A percentile compares a stretch with the other conserved stretches of the same genome.
phyloP scores from a whole-genome alignment of 2,113 vertebrate genomes.

The Macquaria australasica region DNA sequence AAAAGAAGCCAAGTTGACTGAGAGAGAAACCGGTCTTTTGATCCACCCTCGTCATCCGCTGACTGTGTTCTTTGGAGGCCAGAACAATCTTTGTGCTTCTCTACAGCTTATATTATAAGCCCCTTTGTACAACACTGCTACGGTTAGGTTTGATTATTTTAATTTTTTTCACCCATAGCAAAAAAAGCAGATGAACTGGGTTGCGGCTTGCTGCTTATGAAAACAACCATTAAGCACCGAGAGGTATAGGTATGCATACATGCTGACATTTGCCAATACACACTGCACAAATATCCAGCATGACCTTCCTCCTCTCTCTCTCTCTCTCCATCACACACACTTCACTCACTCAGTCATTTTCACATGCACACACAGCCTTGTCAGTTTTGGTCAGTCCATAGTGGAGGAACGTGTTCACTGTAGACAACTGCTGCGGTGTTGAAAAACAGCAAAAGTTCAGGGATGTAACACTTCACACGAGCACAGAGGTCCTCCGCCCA shows the following conservation, averaged over 20 bases:
- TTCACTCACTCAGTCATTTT: constrained; percentile 46
- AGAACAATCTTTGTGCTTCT: constrained; percentile 56
- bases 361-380: constrained; percentile 37
- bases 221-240: constrained; percentile 64
- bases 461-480: constrained; percentile 47
- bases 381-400: constrained; percentile 56
- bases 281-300: constrained; percentile 42
- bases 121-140: constrained; percentile 34
- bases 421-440: constrained; percentile 32
- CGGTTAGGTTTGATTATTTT: constrained; percentile 31
- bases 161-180: not conserved
- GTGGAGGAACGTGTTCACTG: constrained; percentile 37
- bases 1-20: constrained; percentile 19
- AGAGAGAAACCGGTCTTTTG: constrained; percentile 53
- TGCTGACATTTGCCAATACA: constrained; percentile 42
- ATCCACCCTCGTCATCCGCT: constrained; percentile 56
- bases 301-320: constrained; percentile 44
- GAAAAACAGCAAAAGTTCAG: constrained; percentile 56
- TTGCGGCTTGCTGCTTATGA: constrained; percentile 50
- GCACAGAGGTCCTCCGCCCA: constrained; percentile 21
- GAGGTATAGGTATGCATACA: constrained; percentile 32
- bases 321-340: constrained; percentile 31
- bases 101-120: constrained; percentile 53
- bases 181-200: constrained; percentile 42
- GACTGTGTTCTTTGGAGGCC: constrained; percentile 58